phyloP scores from a whole-genome alignment of 2,888 invertebrate genomes.

The Hipparchia sbordonii region DNA sequence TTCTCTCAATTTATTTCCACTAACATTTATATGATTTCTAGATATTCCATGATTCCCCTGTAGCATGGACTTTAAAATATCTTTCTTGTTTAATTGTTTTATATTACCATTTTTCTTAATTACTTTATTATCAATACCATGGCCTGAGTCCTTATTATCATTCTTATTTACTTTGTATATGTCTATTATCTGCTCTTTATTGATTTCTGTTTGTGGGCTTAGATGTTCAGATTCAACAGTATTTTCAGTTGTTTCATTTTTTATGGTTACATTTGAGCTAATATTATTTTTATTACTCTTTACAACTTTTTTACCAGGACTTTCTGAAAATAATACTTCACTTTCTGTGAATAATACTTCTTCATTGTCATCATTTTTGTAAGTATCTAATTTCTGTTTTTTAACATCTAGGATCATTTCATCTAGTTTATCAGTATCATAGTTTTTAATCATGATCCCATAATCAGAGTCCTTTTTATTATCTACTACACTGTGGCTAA shows the following conservation, averaged over 20 bases:
- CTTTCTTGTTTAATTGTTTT: constrained; percentile 45
- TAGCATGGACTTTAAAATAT: constrained; percentile 52
- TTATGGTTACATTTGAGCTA: constrained; percentile 9
- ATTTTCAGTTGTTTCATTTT: background rate
- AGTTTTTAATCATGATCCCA: constrained; percentile 43
- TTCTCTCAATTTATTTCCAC: constrained; percentile 76
- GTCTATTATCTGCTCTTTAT: background rate
- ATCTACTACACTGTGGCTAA: constrained; percentile 9
- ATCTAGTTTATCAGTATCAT: constrained; percentile 56
- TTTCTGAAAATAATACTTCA: constrained; percentile 37
- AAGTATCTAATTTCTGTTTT: constrained; percentile 58
- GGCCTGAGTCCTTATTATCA: background rate
- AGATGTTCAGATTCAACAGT: background rate
- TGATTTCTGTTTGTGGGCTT: background rate
- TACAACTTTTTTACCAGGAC: constrained; percentile 9
- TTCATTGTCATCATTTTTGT: constrained; percentile 48
- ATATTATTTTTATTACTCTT: constrained; percentile 34
- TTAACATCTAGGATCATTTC: constrained; percentile 58
- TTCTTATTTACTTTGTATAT: background rate
- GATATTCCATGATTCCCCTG: constrained; percentile 45
- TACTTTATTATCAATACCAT: background rate
- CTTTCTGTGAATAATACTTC: constrained; percentile 37
- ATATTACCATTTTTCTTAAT: constrained; percentile 38
- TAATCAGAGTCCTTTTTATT: constrained; percentile 33
- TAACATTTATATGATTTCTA: constrained; percentile 56